Evolutionary conservation across 2,113 vertebrate genomes (phyloP).

Genomic region (Benitochromis conjunctus): DNA sequence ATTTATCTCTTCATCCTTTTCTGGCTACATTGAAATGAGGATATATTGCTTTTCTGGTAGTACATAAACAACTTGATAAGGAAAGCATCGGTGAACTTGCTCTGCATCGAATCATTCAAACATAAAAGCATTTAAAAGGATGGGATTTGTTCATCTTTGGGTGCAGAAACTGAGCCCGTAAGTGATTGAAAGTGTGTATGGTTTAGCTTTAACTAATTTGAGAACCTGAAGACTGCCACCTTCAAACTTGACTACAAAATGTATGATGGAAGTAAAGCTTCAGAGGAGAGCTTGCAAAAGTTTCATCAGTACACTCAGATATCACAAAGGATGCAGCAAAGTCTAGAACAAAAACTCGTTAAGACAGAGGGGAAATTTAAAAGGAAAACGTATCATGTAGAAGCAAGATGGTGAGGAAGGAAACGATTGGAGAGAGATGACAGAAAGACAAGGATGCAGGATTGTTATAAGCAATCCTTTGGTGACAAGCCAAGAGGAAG

Average conservation of each 20-base stretch:
- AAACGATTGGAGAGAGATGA: constrained; percentile 15
- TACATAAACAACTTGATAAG: background rate
- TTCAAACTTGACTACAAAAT: background rate
- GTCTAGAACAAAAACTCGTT: background rate
- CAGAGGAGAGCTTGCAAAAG: background rate
- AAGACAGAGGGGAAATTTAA: constrained; percentile 9
- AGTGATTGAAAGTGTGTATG: background rate
- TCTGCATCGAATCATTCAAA: background rate
- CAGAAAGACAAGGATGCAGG: constrained; percentile 22
- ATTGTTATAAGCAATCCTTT: constrained; percentile 14
- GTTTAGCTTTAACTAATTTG: background rate
- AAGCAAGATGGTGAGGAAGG: background rate
- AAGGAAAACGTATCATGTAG: background rate
- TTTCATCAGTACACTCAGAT: background rate
- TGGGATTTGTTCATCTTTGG: background rate
- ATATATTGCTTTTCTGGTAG: background rate
- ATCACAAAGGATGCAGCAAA: background rate
- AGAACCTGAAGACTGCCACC: background rate
- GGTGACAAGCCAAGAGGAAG: constrained; percentile 1
- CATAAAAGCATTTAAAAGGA: background rate
- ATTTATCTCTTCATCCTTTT: background rate
- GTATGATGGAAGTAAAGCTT: background rate
- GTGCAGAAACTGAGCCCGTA: background rate
- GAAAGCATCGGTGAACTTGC: background rate
- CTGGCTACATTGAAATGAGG: background rate